These are phyloP conservation scores for Nycteola revayana DNA, from an alignment of 2,888 invertebrate genomes.

Conservation along the genomic window DNA sequence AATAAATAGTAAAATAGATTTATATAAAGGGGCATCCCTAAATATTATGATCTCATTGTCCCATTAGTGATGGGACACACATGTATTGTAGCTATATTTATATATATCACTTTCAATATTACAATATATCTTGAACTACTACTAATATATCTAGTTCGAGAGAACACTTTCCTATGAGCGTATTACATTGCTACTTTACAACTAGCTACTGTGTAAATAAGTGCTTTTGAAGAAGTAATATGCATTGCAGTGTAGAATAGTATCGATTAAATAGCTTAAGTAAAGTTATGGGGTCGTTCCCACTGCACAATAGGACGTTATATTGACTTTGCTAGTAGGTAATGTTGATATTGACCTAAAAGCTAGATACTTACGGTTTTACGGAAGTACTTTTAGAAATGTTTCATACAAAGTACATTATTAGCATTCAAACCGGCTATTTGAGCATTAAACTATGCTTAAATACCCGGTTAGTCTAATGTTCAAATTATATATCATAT, in stretches of 20 bases:
- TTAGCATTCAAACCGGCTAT: no score
- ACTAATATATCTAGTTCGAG: conserved; percentile 8
- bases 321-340: conserved; percentile 27
- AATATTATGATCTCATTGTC: no score
- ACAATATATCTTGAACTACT: conserved; percentile 23
- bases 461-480: no score
- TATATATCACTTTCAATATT: conserved; percentile 32
- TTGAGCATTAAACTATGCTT: no score
- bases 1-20: no score
- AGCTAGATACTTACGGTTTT: no score
- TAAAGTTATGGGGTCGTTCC: conserved; percentile 18
- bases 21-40: no score
- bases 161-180: conserved; percentile 2
- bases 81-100: no score
- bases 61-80: conserved; percentile 37
- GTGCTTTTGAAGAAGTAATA: conserved; percentile 13
- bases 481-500: no score
- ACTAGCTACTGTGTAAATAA: background rate
- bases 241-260: conserved; percentile 1
- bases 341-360: conserved; percentile 27
- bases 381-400: no score
- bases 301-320: conserved; percentile 29
- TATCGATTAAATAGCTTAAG: no score
- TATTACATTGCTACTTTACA: conserved; percentile 16
- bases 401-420: no score